Base-by-base conservation (phyloP, 2,888 invertebrate genomes). In the Zaprionus lineosus region DNA sequence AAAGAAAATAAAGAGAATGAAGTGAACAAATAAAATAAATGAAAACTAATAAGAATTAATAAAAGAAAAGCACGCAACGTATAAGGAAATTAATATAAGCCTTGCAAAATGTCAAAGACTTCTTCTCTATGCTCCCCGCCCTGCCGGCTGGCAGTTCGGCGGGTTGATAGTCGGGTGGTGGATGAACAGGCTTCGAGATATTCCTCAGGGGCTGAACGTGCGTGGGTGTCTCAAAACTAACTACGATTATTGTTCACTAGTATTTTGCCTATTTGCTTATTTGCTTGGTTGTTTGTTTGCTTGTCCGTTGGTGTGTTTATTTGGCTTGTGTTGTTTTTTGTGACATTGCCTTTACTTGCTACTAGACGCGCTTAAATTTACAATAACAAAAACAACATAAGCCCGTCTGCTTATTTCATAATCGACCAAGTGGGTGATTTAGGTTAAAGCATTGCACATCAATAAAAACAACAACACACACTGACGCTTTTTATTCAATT, bases 371-470 rank as follows among this genome's bases (percentile, higher is more conserved):
- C 14, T 39, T 55, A 26, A 33, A 48, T 51, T 28, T 39, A 59
- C 36, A 26, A 18, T 14, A 36, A 43, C 16, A 36, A 21, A 24
- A 39, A 29, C 39, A 43, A 58, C 43, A 41, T 12, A 40, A 64
- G 76, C 53, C 40, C 46, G 64, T 62, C 46, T 60, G 58, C 60
- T 69, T 81, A 81, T 81, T 81, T 81, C 81, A 81, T 81, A 81
- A 82, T 79, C 67, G 64, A 43, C 31, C 29, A 48, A 39, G 28
- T 33, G 47, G n/a, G n/a, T 52, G 60, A 70, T 67, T 70, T 63
- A 73, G 73, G 70, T 73, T 70, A 67, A 70, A 47, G 41, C 40
- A 57, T 51, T 69, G 34, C 44, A 37, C 40, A 34, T 21, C 14
- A 36, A 40, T 26, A 47, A 28, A 34, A 14, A 26, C 29, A 15